Evolutionary conservation across 2,797 vertebrate species (phyloP).

Genomic region (Xenentodon cancila): DNA sequence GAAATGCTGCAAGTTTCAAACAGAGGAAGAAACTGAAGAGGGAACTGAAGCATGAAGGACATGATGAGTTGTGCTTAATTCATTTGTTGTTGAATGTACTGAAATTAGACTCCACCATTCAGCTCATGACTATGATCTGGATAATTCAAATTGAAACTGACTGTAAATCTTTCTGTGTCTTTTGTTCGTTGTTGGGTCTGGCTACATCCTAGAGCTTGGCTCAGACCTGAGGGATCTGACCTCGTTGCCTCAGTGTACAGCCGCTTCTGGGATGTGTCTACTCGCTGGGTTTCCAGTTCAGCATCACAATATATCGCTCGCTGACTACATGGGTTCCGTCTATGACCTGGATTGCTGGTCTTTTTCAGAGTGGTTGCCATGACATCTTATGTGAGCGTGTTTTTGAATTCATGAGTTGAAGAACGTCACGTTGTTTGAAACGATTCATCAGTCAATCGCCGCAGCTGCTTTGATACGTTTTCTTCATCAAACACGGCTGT

Average conservation of each 20-base stretch:
- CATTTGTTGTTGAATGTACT: slow-evolving; percentile 68
- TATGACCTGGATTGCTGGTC: slow-evolving; percentile 8
- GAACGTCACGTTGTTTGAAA: too few species aligned
- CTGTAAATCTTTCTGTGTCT: slow-evolving; percentile 1
- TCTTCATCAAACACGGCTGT: too few species aligned
- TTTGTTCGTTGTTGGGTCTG: slow-evolving; percentile 19
- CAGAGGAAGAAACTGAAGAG: background rate
- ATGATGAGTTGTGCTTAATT: slow-evolving; percentile 3
- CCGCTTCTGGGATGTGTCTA: slow-evolving; percentile 25
- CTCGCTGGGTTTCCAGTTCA: too few species aligned
- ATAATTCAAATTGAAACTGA: slow-evolving; percentile 21
- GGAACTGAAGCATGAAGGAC: slow-evolving; percentile 17
- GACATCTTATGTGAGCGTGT: too few species aligned
- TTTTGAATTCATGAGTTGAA: too few species aligned
- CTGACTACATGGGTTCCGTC: slow-evolving; percentile 9
- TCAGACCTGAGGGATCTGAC: too few species aligned
- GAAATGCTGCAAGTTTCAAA: background rate
- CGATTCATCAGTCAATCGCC: too few species aligned
- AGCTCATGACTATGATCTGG: slow-evolving; percentile 42
- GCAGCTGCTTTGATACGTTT: too few species aligned
- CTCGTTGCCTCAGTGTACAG: slow-evolving; percentile 18
- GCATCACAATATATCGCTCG: background rate
- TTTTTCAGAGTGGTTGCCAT: too few species aligned
- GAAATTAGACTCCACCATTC: slow-evolving; percentile 46
- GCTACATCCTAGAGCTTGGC: slow-evolving; percentile 37